Evolutionary conservation across 1,140 invertebrate species (phyloP).

Genomic region (Trichonephila clavata): DNA sequence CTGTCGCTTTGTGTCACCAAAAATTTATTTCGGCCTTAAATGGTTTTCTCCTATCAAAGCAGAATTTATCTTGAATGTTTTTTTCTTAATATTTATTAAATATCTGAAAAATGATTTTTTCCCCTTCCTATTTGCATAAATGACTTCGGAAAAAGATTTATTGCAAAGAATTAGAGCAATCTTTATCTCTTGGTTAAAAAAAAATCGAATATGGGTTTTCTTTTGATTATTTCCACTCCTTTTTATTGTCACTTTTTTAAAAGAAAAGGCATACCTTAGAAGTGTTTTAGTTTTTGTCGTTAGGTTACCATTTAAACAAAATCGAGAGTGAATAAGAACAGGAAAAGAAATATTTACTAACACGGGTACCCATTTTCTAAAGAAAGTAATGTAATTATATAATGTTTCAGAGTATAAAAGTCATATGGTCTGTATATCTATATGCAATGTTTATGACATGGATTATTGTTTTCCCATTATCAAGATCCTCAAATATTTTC

Average conservation of each 20-base stretch:
- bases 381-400: too few relatives aligned
- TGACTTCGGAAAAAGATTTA: conserved; percentile 29
- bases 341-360: too few relatives aligned
- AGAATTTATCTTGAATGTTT: conserved; percentile 57
- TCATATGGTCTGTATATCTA: too few relatives aligned
- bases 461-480: too few relatives aligned
- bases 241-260: not conserved
- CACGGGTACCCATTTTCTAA: too few relatives aligned
- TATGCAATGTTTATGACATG: too few relatives aligned
- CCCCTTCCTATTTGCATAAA: conserved; percentile 56
- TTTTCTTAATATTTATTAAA: conserved; percentile 48
- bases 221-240: not conserved
- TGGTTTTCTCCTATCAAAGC: conserved; percentile 67
- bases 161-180: conserved; percentile 57
- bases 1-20: conserved; percentile 66
- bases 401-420: too few relatives aligned
- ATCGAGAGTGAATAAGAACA: too few relatives aligned
- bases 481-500: too few relatives aligned
- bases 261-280: not conserved
- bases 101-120: conserved; percentile 34
- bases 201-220: conserved; percentile 45
- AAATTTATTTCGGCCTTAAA: conserved; percentile 69
- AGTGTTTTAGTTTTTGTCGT: too few relatives aligned
- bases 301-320: too few relatives aligned
- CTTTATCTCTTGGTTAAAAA: conserved; percentile 49